Evolutionary conservation across 2,113 vertebrate species (phyloP).

Genomic region (Dipodomys merriami): DNA sequence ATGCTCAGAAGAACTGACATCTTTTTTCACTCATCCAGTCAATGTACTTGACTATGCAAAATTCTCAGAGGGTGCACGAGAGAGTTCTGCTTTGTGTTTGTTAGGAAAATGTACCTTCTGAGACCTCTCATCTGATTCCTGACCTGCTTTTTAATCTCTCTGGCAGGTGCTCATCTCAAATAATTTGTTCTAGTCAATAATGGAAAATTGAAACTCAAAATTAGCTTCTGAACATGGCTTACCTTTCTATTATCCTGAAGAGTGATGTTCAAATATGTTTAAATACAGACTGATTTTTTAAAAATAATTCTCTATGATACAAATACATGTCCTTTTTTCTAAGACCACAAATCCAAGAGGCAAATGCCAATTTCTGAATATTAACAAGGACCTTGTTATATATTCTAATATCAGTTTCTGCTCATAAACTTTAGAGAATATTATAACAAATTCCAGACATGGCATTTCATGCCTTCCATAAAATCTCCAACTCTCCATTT

Average conservation of each 20-base stretch:
- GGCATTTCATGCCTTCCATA: slow-evolving; percentile 17
- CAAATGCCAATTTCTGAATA: slow-evolving; percentile 5
- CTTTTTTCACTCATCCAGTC: background rate
- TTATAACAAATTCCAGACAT: slow-evolving; percentile 16
- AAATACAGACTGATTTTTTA: background rate
- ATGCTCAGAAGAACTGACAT: background rate
- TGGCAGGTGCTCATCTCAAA: slow-evolving; percentile 31
- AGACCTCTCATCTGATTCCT: slow-evolving; percentile 9
- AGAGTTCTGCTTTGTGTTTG: background rate
- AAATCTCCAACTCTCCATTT: background rate
- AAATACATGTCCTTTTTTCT: background rate
- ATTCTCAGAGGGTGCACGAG: background rate
- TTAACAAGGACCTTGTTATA: slow-evolving; percentile 22
- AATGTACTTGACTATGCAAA: slow-evolving; percentile 2
- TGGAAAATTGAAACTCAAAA: slow-evolving; percentile 31
- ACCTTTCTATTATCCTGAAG: background rate
- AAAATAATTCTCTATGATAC: background rate
- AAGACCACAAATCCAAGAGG: slow-evolving; percentile 3
- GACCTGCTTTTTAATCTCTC: slow-evolving; percentile 46
- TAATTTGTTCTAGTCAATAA: slow-evolving; percentile 51
- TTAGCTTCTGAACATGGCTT: background rate
- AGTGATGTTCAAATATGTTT: background rate
- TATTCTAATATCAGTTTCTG: slow-evolving; percentile 45
- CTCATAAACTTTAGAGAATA: slow-evolving; percentile 47
- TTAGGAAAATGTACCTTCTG: background rate